Evolutionary conservation across 2,888 invertebrate genomes (phyloP), one percentile per base, ranked within the genome.

Genomic region (Sphaerophoria rueppellii): DNA sequence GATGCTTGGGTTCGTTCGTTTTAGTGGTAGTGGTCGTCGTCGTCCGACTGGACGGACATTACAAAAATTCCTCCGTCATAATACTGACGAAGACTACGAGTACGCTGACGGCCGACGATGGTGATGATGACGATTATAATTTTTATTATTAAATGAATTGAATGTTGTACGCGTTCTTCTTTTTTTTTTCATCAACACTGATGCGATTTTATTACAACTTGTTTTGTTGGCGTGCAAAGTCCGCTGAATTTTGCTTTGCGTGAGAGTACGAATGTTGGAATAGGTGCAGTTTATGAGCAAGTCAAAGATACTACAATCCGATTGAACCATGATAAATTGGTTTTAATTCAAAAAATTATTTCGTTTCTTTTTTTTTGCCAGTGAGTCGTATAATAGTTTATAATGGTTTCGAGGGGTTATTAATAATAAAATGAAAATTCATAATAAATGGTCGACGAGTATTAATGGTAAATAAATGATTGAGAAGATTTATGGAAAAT

Each of bases 291-390:
- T 24, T 16, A 48, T 6, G 16, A 35, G 24, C 40, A 16, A 50
- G 16, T 52, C 50, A 54, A 12, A 74, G 37, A 70, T 65, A 54
- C 70, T 73, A 12, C 50, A 43, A 55, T 35, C 48, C 48, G 74
- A 82, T 79, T 71, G 60, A 67, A 14, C 60, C 74, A 67, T 79
- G 79, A 83, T 83, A 61, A 83, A 83, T 83, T 55, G 79, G 55
- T 75, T 83, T 75, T 65, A 63, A 70, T 77, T 69, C 63, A 43
- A 58, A 71, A 14, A n/a, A 37, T 46, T 16, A 34, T 46, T 55
- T 52, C 4, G 12, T 16, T 14, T 12, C 6, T 40, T 16, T 4
- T 37, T n/a, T 11, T 58, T 58, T 60, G 43, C 7, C n/a, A 55
- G 24, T 34, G 54, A 69, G n/a, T 37, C 54, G 69, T 43, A 57